phyloP scores from a whole-genome alignment of 2,113 vertebrate genomes.

The Xerus inauris region DNA sequence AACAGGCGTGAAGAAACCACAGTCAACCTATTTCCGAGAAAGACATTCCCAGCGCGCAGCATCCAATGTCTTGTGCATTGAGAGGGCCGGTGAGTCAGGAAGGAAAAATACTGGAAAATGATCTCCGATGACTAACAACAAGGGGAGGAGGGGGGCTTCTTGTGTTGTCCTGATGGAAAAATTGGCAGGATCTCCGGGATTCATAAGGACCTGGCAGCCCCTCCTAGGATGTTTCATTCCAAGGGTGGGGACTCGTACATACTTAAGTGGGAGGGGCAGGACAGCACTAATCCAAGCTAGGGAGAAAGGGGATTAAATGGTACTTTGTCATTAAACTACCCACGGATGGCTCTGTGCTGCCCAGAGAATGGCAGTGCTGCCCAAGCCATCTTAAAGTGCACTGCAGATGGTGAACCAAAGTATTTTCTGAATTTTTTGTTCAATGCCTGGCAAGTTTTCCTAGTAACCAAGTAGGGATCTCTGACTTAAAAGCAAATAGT shows the following conservation, averaged over 20 bases:
- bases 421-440: conserved; percentile 5
- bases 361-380: background rate
- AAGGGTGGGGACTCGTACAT: conserved; percentile 39
- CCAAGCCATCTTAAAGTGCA: background rate
- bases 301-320: conserved; percentile 1
- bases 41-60: background rate
- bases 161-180: conserved; percentile 68
- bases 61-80: background rate
- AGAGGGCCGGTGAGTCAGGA: conserved; percentile 55
- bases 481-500: conserved; percentile 25
- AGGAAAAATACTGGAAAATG: conserved; percentile 49
- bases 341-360: background rate
- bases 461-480: background rate
- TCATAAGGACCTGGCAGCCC: conserved; percentile 60
- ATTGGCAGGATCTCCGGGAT: conserved; percentile 63
- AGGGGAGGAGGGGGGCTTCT: conserved; percentile 36
- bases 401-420: background rate
- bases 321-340: conserved; percentile 53
- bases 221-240: background rate
- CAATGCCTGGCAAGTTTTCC: background rate
- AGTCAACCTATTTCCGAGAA: conserved; percentile 56
- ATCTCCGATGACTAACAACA: conserved; percentile 64
- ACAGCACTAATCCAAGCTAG: conserved; percentile 12
- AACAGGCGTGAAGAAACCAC: conserved; percentile 61
- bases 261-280: conserved; percentile 70